Evolutionary conservation across 2,888 invertebrate species (phyloP).

Genomic region (Lucinisca nassula): DNA sequence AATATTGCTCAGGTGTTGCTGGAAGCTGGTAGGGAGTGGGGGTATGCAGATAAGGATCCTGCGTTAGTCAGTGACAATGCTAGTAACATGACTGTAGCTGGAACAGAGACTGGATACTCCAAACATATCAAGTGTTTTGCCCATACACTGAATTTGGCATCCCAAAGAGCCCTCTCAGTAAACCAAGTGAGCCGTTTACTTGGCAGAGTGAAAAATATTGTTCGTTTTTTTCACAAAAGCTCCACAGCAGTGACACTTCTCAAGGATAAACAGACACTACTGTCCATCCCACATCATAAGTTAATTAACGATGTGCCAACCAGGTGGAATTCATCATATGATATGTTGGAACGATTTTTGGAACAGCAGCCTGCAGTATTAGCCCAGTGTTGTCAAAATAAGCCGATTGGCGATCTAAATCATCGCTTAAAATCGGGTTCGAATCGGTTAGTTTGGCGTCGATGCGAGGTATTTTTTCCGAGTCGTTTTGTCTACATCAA

Average conservation of each 20-base stretch:
- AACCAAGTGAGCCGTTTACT: slow-evolving; percentile 30
- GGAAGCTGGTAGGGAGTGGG: slow-evolving; percentile 28
- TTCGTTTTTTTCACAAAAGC: slow-evolving; percentile 49
- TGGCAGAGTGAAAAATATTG: slow-evolving; percentile 39
- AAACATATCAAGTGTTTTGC: slow-evolving; percentile 50
- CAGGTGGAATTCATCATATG: slow-evolving; percentile 44
- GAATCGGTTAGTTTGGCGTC: too few species aligned
- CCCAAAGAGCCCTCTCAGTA: slow-evolving; percentile 31
- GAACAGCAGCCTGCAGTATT: slow-evolving; percentile 54
- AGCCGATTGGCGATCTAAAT: too few species aligned
- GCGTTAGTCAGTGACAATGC: slow-evolving; percentile 58
- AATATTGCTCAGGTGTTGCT: slow-evolving; percentile 39
- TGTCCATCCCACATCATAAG: slow-evolving; percentile 14
- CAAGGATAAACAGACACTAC: not conserved
- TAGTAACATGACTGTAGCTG: slow-evolving; percentile 46
- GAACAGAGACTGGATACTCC: not conserved
- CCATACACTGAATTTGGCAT: slow-evolving; percentile 53
- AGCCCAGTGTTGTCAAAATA: too few species aligned
- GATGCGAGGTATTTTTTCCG: too few species aligned
- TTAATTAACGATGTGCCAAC: slow-evolving; percentile 40
- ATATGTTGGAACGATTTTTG: slow-evolving; percentile 52
- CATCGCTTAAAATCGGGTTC: too few species aligned
- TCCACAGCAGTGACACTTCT: not conserved
- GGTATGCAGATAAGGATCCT: slow-evolving; percentile 8
- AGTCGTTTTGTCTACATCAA: too few species aligned